phyloP scores from a whole-genome alignment of 2,113 vertebrate genomes.

The Jaculus jaculus region DNA sequence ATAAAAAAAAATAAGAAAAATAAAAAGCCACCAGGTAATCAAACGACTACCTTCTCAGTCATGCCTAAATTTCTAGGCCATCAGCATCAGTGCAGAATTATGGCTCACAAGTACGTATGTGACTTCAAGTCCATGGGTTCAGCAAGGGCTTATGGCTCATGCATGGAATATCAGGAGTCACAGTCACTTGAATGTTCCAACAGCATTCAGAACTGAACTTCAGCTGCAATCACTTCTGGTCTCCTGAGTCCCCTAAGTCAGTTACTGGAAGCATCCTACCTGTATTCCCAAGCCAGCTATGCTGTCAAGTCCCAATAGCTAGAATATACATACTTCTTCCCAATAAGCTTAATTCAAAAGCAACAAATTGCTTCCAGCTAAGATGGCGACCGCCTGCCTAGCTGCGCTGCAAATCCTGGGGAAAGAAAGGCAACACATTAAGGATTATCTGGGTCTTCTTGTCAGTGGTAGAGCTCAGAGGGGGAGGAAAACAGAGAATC shows the following conservation, averaged over 20 bases:
- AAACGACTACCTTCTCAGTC: background rate
- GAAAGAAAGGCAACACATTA: no score
- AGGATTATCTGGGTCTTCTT: no score
- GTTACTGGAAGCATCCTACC: fast-evolving
- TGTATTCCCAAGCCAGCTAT: background rate
- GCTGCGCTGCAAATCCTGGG: no score
- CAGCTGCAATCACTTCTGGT: background rate
- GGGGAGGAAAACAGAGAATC: no score
- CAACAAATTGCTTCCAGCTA: no score
- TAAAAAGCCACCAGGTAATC: background rate
- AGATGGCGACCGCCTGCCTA: no score
- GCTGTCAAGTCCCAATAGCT: background rate
- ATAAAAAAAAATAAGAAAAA: no score
- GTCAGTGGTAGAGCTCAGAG: no score
- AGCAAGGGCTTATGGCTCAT: background rate
- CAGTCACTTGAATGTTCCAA: background rate
- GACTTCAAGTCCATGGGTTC: background rate
- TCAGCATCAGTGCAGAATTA: background rate
- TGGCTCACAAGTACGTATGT: background rate
- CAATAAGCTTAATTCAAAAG: constrained; percentile 20
- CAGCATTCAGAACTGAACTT: background rate
- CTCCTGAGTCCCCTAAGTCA: background rate
- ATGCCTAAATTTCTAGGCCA: background rate
- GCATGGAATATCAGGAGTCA: background rate
- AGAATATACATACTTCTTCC: background rate